Evolutionary conservation across 2,888 invertebrate genomes (phyloP).

Genomic region (Phaedon cochleariae): DNA sequence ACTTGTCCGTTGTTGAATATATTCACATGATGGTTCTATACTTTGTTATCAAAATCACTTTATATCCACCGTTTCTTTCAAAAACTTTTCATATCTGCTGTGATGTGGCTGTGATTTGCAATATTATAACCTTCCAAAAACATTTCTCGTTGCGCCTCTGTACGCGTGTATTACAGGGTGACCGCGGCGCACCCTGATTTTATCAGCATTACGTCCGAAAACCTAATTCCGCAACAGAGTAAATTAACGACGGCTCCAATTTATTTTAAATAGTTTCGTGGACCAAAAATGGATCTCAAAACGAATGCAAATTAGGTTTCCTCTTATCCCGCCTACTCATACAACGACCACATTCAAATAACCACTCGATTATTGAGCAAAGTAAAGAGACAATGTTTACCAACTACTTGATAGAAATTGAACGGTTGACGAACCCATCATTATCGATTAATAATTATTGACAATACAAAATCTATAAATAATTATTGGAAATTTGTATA

Average conservation of each 20-base stretch:
- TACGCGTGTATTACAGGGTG: not conserved
- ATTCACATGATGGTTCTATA: too few relatives aligned
- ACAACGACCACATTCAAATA: constrained; percentile 2
- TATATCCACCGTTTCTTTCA: too few relatives aligned
- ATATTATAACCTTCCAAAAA: not conserved
- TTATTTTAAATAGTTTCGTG: not conserved
- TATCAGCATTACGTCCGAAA: not conserved
- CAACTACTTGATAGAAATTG: not conserved
- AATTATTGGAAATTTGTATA: too few relatives aligned
- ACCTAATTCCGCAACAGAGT: not conserved
- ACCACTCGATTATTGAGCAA: not conserved
- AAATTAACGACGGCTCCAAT: not conserved
- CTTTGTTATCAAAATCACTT: too few relatives aligned
- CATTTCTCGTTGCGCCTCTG: not conserved
- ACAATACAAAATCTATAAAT: not conserved
- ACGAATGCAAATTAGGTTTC: constrained; percentile 10
- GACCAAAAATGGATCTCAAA: constrained; percentile 9
- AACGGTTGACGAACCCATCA: not conserved
- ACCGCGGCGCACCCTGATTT: not conserved
- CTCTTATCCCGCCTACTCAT: constrained; percentile 1
- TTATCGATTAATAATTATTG: not conserved
- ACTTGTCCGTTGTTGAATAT: too few relatives aligned
- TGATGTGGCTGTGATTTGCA: too few relatives aligned
- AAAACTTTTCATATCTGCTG: too few relatives aligned
- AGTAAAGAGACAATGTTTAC: not conserved